Conservation (phyloP, 2,113 vertebrate genomes). For the Eubucco bourcierii region DNA sequence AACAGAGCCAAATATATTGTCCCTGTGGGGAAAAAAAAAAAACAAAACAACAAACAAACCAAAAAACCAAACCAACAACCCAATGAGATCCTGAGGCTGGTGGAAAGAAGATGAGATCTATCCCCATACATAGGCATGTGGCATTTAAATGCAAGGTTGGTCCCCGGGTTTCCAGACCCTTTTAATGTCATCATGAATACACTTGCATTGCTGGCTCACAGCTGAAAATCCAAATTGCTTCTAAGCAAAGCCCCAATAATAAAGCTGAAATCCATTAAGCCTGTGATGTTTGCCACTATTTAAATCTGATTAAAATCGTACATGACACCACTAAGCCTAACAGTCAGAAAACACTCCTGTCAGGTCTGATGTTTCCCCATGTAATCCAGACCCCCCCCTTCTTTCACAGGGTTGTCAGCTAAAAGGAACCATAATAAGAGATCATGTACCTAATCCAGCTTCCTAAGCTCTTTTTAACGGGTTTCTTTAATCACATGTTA, state of each 20-base stretch:
- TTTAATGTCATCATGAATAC: background rate
- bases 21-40: background rate
- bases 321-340: constrained; percentile 58
- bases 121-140: background rate
- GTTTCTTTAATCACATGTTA: constrained; percentile 49
- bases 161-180: background rate
- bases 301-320: constrained; percentile 63
- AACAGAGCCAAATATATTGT: background rate
- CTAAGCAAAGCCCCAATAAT: constrained; percentile 59
- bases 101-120: background rate
- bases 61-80: background rate
- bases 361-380: background rate
- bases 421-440: constrained; percentile 32
- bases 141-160: background rate
- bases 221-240: constrained; percentile 64
- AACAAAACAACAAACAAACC: too few species aligned
- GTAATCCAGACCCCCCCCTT: constrained; percentile 48
- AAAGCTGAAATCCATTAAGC: constrained; percentile 69
- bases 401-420: constrained; percentile 19
- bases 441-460: constrained; percentile 57
- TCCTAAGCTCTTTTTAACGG: constrained; percentile 46
- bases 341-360: constrained; percentile 52
- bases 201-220: constrained; percentile 6
- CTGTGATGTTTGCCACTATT: constrained; percentile 61
- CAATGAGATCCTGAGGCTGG: background rate